Percentiles rank a stretch among this genome's conserved stretches.
Evolutionary conservation across 2,888 invertebrate species (phyloP).

Genomic region (Leptothorax acervorum): DNA sequence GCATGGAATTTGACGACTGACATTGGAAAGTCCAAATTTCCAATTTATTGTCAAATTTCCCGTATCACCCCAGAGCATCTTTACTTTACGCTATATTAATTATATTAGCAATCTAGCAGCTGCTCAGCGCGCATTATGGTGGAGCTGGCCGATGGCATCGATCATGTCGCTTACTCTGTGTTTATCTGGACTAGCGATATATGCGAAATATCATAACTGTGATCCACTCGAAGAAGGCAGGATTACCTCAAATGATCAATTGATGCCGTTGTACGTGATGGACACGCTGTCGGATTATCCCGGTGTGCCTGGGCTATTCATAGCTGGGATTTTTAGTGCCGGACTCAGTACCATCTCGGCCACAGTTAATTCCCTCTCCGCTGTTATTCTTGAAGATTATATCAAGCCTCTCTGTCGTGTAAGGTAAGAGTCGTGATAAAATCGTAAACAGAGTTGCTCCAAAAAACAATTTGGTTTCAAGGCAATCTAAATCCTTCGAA

Average conservation of each 20-base stretch:
- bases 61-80: neutral
- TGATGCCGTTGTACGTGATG: conserved; percentile 92
- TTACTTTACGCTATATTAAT: neutral
- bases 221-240: conserved; percentile 90
- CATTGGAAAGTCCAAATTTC: neutral
- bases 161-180: conserved; percentile 90
- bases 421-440: conserved; percentile 67
- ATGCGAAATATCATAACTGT: conserved; percentile 92
- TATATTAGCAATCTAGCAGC: conserved; percentile 88
- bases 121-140: conserved; percentile 91
- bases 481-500: neutral
- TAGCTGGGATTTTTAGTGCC: conserved; percentile 92
- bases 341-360: conserved; percentile 97
- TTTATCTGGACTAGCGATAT: conserved; percentile 93
- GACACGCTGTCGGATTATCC: conserved; percentile 88
- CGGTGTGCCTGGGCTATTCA: conserved; percentile 79
- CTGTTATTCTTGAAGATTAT: conserved; percentile 95
- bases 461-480: conserved; percentile 14
- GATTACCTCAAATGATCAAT: conserved; percentile 90
- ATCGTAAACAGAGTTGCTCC: neutral
- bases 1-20: neutral
- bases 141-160: conserved; percentile 92
- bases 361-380: conserved; percentile 95
- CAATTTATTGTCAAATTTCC: neutral
- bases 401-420: conserved; percentile 86